Conservation (phyloP, 1,140 invertebrate species). For the Palaemon carinicauda region DNA sequence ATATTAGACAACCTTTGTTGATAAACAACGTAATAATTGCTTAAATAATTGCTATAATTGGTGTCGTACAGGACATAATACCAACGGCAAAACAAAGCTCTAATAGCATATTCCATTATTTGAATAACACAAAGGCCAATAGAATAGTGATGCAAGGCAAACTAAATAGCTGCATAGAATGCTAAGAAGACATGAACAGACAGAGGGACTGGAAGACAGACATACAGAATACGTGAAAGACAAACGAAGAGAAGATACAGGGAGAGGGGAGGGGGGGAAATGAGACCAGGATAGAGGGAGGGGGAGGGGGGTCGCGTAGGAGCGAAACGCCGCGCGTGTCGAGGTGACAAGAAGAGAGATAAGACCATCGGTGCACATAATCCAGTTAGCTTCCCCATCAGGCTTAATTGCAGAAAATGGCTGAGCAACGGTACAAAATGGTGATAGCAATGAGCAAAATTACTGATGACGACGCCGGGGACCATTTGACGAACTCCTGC, state of each 20-base stretch:
- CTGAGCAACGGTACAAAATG: slow-evolving; percentile 27
- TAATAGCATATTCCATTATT: no score
- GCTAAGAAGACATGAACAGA: no score
- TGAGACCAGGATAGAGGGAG: neutral
- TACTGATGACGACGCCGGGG: neutral
- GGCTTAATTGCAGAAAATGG: slow-evolving; percentile 41
- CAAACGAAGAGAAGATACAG: neutral
- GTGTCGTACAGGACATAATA: no score
- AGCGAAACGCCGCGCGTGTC: neutral
- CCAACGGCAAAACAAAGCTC: no score
- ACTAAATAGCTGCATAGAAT: no score
- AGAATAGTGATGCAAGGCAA: no score
- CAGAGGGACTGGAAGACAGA: neutral
- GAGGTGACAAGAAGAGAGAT: slow-evolving; percentile 15
- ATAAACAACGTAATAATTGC: no score
- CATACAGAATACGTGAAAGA: neutral
- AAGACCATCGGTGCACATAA: neutral
- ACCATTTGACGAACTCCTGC: no score
- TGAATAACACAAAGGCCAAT: no score
- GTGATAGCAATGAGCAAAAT: slow-evolving; percentile 22
- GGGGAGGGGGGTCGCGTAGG: neutral
- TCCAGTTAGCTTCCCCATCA: slow-evolving; percentile 24
- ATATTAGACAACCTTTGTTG: no score
- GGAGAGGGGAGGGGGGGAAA: neutral
- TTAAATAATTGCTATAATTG: no score